Conservation (phyloP, 2,797 vertebrate genomes). For the Okamejei kenojei region DNA sequence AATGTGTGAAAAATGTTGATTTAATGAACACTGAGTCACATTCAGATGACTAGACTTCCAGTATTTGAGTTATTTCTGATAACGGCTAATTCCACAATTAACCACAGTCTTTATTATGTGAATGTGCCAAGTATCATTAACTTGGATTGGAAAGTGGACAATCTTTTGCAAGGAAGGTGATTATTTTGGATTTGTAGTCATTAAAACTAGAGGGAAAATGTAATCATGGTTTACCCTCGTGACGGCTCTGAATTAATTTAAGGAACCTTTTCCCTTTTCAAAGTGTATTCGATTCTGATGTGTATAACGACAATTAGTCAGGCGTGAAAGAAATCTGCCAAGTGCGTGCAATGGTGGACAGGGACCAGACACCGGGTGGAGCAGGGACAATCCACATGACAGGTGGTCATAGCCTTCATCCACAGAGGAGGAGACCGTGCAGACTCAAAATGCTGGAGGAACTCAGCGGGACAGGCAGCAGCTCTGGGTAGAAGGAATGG, state of each 20-base stretch:
- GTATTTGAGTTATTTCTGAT: neutral
- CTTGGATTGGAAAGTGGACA: neutral
- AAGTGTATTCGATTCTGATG: neutral
- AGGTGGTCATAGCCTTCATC: neutral
- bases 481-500: no score
- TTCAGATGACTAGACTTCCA: neutral
- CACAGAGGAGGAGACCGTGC: no score
- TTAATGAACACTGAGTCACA: constrained; percentile 16
- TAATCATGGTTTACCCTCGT: neutral
- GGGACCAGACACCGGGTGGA: neutral
- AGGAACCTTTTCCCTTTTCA: neutral
- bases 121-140: constrained; percentile 16
- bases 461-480: no score
- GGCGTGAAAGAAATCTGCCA: neutral
- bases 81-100: constrained; percentile 10
- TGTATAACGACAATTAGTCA: no score
- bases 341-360: neutral
- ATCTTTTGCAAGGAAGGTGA: neutral
- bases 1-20: neutral
- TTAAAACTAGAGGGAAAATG: neutral
- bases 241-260: neutral
- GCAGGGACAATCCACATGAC: neutral
- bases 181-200: neutral
- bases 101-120: neutral
- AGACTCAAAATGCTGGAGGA: no score